Percentiles rank a stretch among this genome's conserved stretches.
Conservation (phyloP, 2,797 vertebrate species). For the Microtus obscurus region DNA sequence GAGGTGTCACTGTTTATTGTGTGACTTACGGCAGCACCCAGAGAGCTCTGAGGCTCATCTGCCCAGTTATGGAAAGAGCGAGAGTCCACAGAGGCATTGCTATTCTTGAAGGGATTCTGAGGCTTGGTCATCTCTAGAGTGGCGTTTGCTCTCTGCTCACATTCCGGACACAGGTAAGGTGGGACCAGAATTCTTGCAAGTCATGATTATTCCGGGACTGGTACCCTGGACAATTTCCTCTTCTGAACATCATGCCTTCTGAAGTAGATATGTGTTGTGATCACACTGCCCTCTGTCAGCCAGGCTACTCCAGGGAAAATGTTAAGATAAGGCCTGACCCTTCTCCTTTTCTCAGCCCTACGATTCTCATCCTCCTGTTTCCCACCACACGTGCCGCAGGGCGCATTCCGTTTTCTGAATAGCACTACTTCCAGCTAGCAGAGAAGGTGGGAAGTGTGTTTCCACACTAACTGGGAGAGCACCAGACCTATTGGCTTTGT, state of each 20-base stretch:
- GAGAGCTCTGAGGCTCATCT: not conserved
- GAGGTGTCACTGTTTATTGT: not conserved
- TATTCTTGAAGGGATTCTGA: not conserved
- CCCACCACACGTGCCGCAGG: slow-evolving; percentile 16
- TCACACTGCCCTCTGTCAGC: not conserved
- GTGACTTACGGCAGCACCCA: not conserved
- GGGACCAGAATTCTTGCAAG: not conserved
- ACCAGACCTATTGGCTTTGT: not conserved
- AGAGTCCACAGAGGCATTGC: not conserved
- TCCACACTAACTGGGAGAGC: slow-evolving; percentile 37
- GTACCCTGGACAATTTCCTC: not conserved
- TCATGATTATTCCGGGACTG: not conserved
- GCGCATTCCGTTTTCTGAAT: slow-evolving; percentile 75
- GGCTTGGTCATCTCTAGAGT: not conserved
- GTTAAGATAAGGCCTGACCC: not conserved
- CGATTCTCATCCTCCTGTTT: not conserved
- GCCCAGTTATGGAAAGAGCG: not conserved
- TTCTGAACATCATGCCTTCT: not conserved
- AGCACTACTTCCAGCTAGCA: slow-evolving; percentile 76
- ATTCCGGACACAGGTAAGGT: not conserved
- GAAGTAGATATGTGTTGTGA: not conserved
- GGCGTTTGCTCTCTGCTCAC: not conserved
- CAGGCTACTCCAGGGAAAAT: not conserved
- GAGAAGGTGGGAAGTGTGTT: slow-evolving; percentile 78
- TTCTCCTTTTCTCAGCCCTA: not conserved